Conservation (phyloP, 92 coral and sea anemone genomes). For the Hydrozoanthus gracilis region DNA sequence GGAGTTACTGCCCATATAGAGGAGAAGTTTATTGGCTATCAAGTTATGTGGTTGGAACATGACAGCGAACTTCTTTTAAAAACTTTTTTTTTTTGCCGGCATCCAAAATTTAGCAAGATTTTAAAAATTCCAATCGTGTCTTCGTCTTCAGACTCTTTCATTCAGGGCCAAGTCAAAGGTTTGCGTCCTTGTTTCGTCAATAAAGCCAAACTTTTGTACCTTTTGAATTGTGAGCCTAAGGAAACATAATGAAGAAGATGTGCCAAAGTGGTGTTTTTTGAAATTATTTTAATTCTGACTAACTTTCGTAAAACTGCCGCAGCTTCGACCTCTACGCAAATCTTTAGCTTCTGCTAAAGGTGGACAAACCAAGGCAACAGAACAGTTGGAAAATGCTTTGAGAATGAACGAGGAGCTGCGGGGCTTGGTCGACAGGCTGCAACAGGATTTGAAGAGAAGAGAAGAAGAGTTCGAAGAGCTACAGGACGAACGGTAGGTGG, state of each 20-base stretch:
- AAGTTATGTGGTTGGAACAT: too few species aligned
- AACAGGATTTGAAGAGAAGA: constrained; percentile 78
- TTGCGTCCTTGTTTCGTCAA: not conserved
- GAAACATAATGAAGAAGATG: too few species aligned
- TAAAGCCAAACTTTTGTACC: not conserved
- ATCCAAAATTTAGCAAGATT: too few species aligned
- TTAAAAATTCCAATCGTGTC: too few species aligned
- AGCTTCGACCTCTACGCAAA: constrained; percentile 82
- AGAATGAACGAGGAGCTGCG: constrained; percentile 83
- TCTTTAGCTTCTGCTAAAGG: constrained; percentile 76
- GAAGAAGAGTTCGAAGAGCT: constrained; percentile 77
- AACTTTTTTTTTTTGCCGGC: too few species aligned
- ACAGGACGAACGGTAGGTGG: constrained; percentile 64
- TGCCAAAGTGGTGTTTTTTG: not conserved
- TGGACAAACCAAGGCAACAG: constrained; percentile 72
- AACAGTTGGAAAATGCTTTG: constrained; percentile 77
- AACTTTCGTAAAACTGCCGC: not conserved
- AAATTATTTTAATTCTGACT: not conserved
- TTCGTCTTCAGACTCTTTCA: not conserved
- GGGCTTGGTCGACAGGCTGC: constrained; percentile 76
- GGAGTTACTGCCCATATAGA: too few species aligned
- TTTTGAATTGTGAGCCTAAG: not conserved
- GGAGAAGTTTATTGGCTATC: too few species aligned
- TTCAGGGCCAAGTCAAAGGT: not conserved
- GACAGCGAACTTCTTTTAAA: too few species aligned